Base-by-base conservation (phyloP, 2,113 vertebrate genomes). In the Steatornis caripensis region DNA sequence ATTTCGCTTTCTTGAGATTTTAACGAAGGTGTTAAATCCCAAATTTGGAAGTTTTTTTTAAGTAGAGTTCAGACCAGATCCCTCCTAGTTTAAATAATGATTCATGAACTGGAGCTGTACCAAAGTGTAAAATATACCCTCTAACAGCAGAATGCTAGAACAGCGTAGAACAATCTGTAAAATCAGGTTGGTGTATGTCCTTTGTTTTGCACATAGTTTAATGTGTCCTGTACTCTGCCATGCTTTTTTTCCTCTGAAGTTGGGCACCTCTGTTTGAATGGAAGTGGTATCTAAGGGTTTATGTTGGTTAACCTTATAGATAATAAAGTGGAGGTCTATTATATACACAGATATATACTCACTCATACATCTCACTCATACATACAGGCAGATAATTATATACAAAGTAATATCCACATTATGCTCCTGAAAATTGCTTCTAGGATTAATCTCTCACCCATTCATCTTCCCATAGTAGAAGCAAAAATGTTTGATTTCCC, bases 341-440 rank as follows among this genome's bases (percentile, higher is more conserved):
- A 30, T n/a, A 10, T 29, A 34, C 14, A 14, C 2, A 20, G 37
- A 12, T 5, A 8, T 36, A 51, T 30, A 22, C 6, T n/a, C n/a
- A 41, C 17, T 51, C 16, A 49, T 0, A 0, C 5, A 30, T 23
- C n/a, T n/a, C n/a, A 41, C 17, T 51, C 16, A 49, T 0, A 0
- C 5, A 30, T 23, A 24, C 2, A 4, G 15, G 15, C 7, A 75
- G 29, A n/a, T 1, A n/a, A 39, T 72, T 16, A 26, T 32, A 4
- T 53, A 41, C 3, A 5, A 90, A 87, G 26, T 57, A 82, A 41
- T 30, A 87, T 16, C 4, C 19, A 26, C 2, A 0, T 20, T 11
- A 45, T 18, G 0, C 58, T 87, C n/a, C 23, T 75, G 29, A 66
- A 83, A 78, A 30, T 15, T 74, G 26, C 12, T 51, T 68, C 15